Evolutionary conservation across 37 sponge, comb jelly and placozoan genomes (phyloP), one percentile per base, ranked within the genome.

Genomic region (Lycopodina hypogea): DNA sequence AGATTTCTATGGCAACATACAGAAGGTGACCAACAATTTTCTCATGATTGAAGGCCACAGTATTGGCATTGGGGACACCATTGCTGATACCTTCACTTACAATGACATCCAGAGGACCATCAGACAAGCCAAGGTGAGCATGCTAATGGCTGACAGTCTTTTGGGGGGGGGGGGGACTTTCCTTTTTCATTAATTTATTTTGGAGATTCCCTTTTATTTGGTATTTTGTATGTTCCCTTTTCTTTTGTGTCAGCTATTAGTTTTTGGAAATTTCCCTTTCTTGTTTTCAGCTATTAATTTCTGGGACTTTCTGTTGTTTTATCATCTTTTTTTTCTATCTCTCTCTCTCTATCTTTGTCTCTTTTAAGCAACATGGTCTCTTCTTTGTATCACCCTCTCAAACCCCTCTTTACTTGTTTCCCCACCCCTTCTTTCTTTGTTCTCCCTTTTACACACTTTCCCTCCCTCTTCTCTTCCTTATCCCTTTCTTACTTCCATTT

Each of bases 41-140:
- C 87, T 99, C 21, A 37, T 99, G 77, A 45, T 96, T 24, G 97
- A 96, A 63, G 99, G 99, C 2, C 99, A 98, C 90, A 91, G 92
- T 42, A 98, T 98, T 69, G 99, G 99, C 7, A 96, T 99, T n/a
- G 99, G 99, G 4, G 99, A 99, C 85, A 93, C 96, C 57, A 99
- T 99, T 87, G 99, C 99, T 62, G 99, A 99, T 61, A 70, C 79
- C 37, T 77, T 77, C 42, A 99, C 99, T 3, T 99, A 99, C 85
- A 68, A 76, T 32, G 94, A 93, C 65, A 99, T 99, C 60, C 97
- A 93, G 81, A 89, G 82, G 42, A 89, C 96, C 62, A 99, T 99
- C 74, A 77, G 85, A 52, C 75, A 95, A 45, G 96, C 99, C 45
- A 99, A 99, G 91, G 91, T 90, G 39, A n/a, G 42, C 70, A 19